Percentiles rank a stretch among this genome's conserved stretches.
Evolutionary conservation across 53 echinoderm and acorn worm species (phyloP).

Genomic region (Apostichopus leukothele): DNA sequence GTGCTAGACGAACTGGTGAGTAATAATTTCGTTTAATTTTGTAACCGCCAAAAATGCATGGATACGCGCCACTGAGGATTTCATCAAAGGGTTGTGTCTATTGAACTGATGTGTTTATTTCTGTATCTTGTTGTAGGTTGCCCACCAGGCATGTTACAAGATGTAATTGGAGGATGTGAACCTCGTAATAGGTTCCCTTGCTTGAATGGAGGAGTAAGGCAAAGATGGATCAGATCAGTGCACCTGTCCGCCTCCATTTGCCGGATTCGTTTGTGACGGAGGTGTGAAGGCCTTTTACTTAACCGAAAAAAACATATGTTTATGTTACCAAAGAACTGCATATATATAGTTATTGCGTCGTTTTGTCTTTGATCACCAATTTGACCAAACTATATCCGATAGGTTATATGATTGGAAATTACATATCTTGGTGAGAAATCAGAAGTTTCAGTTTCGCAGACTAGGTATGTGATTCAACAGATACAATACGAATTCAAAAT

Average conservation of each 20-base stretch:
- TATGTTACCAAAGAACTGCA: neutral
- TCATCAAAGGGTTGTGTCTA: neutral
- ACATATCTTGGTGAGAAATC: no score
- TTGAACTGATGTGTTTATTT: neutral
- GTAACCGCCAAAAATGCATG: no score
- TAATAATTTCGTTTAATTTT: no score
- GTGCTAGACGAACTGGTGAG: no score
- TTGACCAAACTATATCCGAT: no score
- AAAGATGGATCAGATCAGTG: neutral
- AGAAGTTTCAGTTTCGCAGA: no score
- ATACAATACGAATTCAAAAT: no score
- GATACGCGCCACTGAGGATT: neutral
- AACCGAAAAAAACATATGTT: neutral
- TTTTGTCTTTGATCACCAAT: no score
- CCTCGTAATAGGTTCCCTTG: neutral
- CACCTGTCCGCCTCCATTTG: neutral
- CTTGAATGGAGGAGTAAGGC: neutral
- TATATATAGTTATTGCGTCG: no score
- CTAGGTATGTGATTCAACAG: no score
- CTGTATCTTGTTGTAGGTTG: neutral
- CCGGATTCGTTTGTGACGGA: neutral
- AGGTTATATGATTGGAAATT: no score
- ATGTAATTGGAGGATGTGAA: neutral
- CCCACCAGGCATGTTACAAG: neutral
- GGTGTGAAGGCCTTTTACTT: neutral